These are phyloP conservation scores for Synergus gifuensis DNA, from an alignment of 2,888 invertebrate genomes.

Conservation along the genomic window DNA sequence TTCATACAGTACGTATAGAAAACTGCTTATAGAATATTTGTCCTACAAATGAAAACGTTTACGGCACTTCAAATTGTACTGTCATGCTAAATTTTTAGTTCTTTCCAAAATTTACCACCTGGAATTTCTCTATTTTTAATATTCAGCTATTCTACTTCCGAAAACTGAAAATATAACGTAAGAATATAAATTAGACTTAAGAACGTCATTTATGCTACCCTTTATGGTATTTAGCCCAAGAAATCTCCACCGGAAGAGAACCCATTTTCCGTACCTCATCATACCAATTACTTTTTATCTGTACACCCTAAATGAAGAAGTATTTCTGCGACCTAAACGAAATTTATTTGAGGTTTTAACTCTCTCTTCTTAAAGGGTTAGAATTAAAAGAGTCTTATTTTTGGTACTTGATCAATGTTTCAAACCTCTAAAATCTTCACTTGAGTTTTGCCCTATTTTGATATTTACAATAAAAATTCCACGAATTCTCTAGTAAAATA, in stretches of 20 bases:
- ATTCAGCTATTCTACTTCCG: too few species aligned
- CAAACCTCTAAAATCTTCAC: not conserved
- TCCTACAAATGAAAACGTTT: too few species aligned
- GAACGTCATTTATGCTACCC: constrained; percentile 19
- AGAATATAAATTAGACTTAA: constrained; percentile 19
- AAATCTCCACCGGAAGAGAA: not conserved
- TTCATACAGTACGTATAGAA: too few species aligned
- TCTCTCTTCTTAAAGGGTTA: not conserved
- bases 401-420: not conserved
- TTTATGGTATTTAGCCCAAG: constrained; percentile 10
- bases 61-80: too few species aligned
- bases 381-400: not conserved
- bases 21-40: too few species aligned
- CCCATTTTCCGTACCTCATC: constrained; percentile 28
- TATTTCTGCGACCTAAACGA: constrained; percentile 16
- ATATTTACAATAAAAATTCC: too few species aligned
- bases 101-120: too few species aligned
- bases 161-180: too few species aligned
- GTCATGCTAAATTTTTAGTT: too few species aligned
- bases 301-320: constrained; percentile 19
- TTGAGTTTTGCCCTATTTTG: too few species aligned
- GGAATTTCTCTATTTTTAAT: too few species aligned
- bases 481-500: not conserved
- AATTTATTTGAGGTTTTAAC: not conserved
- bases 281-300: constrained; percentile 23